Percentiles rank a stretch among this genome's conserved stretches.
phyloP scores from a whole-genome alignment of 2,113 vertebrate species.

The Tringa solitaria region DNA sequence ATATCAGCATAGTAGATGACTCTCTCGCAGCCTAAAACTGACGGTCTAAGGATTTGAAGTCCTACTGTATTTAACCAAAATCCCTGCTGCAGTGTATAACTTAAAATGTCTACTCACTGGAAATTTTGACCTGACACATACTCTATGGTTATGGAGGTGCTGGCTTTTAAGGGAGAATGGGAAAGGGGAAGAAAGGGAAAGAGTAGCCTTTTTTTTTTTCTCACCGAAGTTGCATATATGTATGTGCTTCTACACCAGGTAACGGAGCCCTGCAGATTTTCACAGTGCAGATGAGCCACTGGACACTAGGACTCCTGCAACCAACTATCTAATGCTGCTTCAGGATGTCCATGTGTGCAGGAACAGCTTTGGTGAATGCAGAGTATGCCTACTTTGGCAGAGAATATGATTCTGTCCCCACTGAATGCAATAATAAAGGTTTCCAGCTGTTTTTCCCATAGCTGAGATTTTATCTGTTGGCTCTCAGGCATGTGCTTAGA shows the following conservation, averaged over 20 bases:
- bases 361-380: neutral
- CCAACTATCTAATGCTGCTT: neutral
- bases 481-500: neutral
- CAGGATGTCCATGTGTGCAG: neutral
- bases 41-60: neutral
- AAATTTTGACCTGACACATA: neutral
- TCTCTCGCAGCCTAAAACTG: neutral
- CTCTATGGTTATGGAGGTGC: neutral
- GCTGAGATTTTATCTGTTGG: neutral
- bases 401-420: neutral
- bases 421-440: neutral
- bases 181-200: neutral
- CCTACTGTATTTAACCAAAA: neutral
- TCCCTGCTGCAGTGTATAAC: neutral
- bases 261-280: neutral
- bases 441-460: neutral
- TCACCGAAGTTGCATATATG: fast-evolving
- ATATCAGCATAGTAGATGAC: neutral
- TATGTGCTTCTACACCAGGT: fast-evolving
- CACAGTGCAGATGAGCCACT: neutral
- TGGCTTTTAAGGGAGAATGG: neutral
- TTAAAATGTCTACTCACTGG: neutral
- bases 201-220: neutral
- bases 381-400: fast-evolving
- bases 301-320: neutral